Evolutionary conservation across 1,140 invertebrate genomes (phyloP).

Genomic region (Mercenaria mercenaria): DNA sequence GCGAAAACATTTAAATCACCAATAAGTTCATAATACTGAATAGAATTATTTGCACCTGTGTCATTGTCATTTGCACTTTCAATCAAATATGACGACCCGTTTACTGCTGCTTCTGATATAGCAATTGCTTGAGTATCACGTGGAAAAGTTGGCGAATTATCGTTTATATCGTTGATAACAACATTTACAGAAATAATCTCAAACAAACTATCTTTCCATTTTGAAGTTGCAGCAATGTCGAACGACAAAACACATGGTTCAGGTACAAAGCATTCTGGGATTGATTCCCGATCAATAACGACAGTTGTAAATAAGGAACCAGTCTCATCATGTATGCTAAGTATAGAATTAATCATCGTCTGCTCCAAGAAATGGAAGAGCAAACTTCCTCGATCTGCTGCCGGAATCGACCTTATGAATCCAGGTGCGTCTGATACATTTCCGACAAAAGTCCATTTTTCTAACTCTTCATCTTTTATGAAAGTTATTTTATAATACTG

Average conservation of each 20-base stretch:
- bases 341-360: conserved; percentile 52
- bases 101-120: conserved; percentile 85
- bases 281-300: conserved; percentile 78
- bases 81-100: conserved; percentile 90
- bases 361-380: conserved; percentile 53
- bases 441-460: conserved; percentile 51
- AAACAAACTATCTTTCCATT: conserved; percentile 68
- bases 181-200: conserved; percentile 79
- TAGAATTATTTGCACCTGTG: conserved; percentile 88
- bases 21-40: conserved; percentile 78
- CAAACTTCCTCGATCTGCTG: conserved; percentile 13
- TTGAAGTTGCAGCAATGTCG: conserved; percentile 76
- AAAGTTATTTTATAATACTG: conserved; percentile 53
- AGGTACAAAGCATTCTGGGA: conserved; percentile 69
- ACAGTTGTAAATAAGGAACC: conserved; percentile 76
- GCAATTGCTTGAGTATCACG: conserved; percentile 69
- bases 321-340: conserved; percentile 63
- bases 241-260: conserved; percentile 73
- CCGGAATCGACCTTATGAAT: conserved; percentile 39
- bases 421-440: conserved; percentile 55
- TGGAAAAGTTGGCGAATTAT: conserved; percentile 95
- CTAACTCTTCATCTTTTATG: conserved; percentile 7
- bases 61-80: conserved; percentile 79
- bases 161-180: conserved; percentile 92
- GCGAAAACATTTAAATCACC: conserved; percentile 74